Base-by-base conservation (phyloP, 2,797 vertebrate genomes). In the Anguilla anguilla region DNA sequence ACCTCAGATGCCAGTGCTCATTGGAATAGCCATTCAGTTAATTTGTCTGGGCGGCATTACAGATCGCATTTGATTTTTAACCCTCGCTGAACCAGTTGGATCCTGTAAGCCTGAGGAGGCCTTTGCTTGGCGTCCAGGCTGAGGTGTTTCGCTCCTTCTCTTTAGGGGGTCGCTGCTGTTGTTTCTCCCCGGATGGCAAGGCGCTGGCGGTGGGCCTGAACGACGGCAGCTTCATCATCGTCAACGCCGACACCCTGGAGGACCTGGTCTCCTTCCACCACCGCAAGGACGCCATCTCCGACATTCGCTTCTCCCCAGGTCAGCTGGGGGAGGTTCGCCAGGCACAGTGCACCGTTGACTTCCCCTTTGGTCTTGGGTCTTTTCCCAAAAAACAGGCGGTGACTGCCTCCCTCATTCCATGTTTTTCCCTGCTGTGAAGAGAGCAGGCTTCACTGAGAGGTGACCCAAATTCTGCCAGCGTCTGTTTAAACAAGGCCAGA, bases 241-340 rank as follows among this genome's bases (percentile, higher is more conserved):
- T 99, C 90, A 99, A 99, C 89, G 97, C 98, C 89, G 98, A 99
- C 93, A 99, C 99, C 81, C 94, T 99, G 87, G 99, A 99, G 92
- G 99, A 99, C 95, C 96, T 99, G 89, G 98, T 99, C 90, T 98
- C 99, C 89, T 99, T 99, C 95, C 98, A 99, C 92, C 98, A 99
- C 92, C 97, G 98, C 93, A 99, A 98, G 94, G 99, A 99, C 92
- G 94, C 97, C 93, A 97, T 99, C 95, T 98, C 99, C 22, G 98
- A 99, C 92, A 98, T 99, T 91, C 95, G 97, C 91, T 99, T 99
- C 95, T 99, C 99, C 90, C 98, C 99, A 95, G 98, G 99, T 99
- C 91, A 94, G 95, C 6, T 59, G 82, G 49, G 31, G 28, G 3
- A 74, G 85, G 85, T 88, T 49, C 67, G 74, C 82, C 72, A 49